Evolutionary conservation across 53 echinoderm and acorn worm genomes (phyloP).

Genomic region (Luidia sarsii): DNA sequence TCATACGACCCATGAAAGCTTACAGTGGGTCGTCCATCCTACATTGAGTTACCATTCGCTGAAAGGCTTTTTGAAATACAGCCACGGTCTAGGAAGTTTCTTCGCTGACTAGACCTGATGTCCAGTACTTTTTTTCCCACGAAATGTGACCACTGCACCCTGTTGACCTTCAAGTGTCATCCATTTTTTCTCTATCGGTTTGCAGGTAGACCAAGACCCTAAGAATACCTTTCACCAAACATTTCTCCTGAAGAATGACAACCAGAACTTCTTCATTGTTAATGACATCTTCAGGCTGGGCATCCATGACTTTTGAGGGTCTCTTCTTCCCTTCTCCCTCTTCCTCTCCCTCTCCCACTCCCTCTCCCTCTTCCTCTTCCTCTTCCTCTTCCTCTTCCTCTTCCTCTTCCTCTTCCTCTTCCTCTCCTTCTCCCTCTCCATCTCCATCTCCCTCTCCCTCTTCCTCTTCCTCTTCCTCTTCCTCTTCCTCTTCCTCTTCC

Average conservation of each 20-base stretch:
- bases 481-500: conserved; percentile 3
- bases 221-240: conserved; percentile 31
- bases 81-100: no score
- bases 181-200: no score
- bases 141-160: no score
- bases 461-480: conserved; percentile 2
- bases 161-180: no score
- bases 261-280: conserved; percentile 3
- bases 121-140: no score
- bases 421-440: no score
- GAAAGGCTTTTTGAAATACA: no score
- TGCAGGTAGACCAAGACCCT: conserved; percentile 33
- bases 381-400: background rate
- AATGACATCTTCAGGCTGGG: conserved; percentile 54
- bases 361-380: background rate
- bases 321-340: background rate
- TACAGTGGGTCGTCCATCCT: no score
- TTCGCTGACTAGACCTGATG: no score
- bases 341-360: background rate
- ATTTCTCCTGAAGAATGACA: conserved; percentile 22
- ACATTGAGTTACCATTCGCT: no score
- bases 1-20: no score
- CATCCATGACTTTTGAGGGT: conserved; percentile 34
- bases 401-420: background rate
- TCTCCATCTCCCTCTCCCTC: background rate